Evolutionary conservation across 2,888 invertebrate species (phyloP), one percentile per base, ranked within the genome.

Genomic region (Entomobrya proxima): DNA sequence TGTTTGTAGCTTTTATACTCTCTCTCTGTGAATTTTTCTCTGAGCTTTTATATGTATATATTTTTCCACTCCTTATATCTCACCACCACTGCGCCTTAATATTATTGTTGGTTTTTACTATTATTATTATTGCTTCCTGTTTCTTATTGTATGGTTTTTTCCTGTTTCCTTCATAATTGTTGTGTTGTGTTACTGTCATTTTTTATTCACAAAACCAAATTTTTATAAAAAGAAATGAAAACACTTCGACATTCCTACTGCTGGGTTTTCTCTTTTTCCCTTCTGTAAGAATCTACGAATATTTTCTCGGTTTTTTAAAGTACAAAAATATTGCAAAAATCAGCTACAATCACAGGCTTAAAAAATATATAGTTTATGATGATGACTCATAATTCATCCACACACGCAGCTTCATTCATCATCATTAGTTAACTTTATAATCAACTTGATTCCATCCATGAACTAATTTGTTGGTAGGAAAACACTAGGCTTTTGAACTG

Each of bases 401-500:
- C 44, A 40, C 7, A 7, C 7, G 15, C 15, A 40, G 44, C 44
- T 40, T 40, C 44, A 40, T n/a, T n/a, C n/a, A n/a, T n/a, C n/a
- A n/a, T n/a, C n/a, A n/a, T n/a, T n/a, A n/a, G n/a, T n/a, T n/a
- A n/a, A n/a, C 50, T 50, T 47, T 27, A 24, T 24, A 32, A 32
- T 50, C 5, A 74, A 74, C 69, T 50, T 74, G 74, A 74, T 50
- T 74, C 74, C 74, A 74, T 74, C 74, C 74, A 74, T 18, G 4
- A 74, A n/a, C n/a, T 9, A 50, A 30, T 40, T 40, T 15, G 7
- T 15, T 11, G 7, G 7, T 15, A 7, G 44, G 44, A 11, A 40
- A 40, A 40, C 44, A 40, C 44, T 15, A 15, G 44, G 15, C 15
- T 40, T 40, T 40, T 40, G 15, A 40, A 40, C 7, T 11, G 15